A percentile compares a stretch with the other conserved stretches of the same genome.
Conservation (phyloP, 92 coral and sea anemone genomes). For the Parazoanthus swiftii region DNA sequence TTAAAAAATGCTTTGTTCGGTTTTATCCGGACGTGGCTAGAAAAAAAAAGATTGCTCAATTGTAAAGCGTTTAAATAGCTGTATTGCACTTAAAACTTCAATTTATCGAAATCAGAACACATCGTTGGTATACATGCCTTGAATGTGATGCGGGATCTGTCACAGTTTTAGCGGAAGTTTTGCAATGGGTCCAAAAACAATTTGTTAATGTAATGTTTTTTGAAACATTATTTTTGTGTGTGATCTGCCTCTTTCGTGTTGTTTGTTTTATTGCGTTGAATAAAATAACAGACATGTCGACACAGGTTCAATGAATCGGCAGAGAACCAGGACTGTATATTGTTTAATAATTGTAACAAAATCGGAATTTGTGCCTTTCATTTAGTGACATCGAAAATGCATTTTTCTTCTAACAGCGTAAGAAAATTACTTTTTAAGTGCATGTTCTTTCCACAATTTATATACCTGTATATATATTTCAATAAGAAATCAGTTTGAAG, state of each 20-base stretch:
- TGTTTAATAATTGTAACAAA: background rate
- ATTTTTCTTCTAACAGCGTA: background rate
- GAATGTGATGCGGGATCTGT: slow-evolving; percentile 6
- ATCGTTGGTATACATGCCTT: background rate
- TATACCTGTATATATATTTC: background rate
- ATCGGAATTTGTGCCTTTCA: background rate
- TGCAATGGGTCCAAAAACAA: slow-evolving; percentile 19
- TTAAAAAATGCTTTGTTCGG: background rate
- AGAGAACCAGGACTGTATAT: background rate
- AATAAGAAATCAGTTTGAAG: background rate
- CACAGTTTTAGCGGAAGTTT: slow-evolving; percentile 17
- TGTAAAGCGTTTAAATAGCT: background rate
- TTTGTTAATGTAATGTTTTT: slow-evolving; percentile 17
- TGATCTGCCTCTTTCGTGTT: background rate
- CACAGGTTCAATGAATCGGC: background rate
- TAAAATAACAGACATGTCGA: background rate
- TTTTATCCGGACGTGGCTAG: background rate
- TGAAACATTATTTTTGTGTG: background rate
- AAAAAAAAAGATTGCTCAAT: slow-evolving; percentile 2
- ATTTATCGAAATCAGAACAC: background rate
- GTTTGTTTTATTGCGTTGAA: background rate
- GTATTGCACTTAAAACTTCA: background rate
- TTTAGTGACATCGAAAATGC: slow-evolving; percentile 4
- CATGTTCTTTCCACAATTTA: background rate
- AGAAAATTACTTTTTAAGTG: background rate